Percentiles rank a stretch among this genome's conserved stretches.
Evolutionary conservation across 2,888 invertebrate species (phyloP).

Genomic region (Lydus trimaculatus): DNA sequence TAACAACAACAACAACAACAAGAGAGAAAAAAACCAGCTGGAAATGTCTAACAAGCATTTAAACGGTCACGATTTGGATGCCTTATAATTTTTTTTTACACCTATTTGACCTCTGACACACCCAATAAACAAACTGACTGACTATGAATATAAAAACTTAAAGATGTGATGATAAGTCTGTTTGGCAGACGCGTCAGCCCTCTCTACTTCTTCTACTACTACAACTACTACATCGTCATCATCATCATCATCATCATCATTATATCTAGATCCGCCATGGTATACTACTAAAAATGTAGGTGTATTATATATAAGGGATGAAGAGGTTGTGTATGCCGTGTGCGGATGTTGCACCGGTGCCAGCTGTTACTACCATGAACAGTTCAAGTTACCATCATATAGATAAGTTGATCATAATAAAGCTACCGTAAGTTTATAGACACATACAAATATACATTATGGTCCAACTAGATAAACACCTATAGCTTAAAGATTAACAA

Average conservation of each 20-base stretch:
- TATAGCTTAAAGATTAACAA: neutral
- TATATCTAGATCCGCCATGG: conserved; percentile 3
- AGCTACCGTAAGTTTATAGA: conserved; percentile 1
- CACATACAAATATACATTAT: neutral
- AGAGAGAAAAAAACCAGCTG: neutral
- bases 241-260: neutral
- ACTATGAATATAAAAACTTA: conserved; percentile 31
- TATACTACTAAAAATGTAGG: conserved; percentile 18
- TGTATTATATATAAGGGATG: conserved; percentile 38
- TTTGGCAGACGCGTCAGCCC: conserved; percentile 25
- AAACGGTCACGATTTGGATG: conserved; percentile 9
- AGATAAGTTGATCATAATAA: conserved; percentile 7
- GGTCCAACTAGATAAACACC: neutral
- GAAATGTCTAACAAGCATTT: conserved; percentile 3
- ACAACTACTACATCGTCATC: neutral
- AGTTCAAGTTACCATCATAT: conserved; percentile 40
- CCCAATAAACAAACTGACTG: conserved; percentile 14
- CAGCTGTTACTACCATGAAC: conserved; percentile 41
- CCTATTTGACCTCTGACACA: conserved; percentile 13
- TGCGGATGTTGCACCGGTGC: conserved; percentile 44
- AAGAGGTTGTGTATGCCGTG: conserved; percentile 32
- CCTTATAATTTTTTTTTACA: conserved; percentile 9
- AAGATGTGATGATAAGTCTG: conserved; percentile 45
- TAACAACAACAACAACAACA: neutral
- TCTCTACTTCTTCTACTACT: conserved; percentile 10